Percentiles rank a stretch among this genome's conserved stretches.
Evolutionary conservation across 2,888 invertebrate genomes (phyloP).

Genomic region (Orchestes rusci): DNA sequence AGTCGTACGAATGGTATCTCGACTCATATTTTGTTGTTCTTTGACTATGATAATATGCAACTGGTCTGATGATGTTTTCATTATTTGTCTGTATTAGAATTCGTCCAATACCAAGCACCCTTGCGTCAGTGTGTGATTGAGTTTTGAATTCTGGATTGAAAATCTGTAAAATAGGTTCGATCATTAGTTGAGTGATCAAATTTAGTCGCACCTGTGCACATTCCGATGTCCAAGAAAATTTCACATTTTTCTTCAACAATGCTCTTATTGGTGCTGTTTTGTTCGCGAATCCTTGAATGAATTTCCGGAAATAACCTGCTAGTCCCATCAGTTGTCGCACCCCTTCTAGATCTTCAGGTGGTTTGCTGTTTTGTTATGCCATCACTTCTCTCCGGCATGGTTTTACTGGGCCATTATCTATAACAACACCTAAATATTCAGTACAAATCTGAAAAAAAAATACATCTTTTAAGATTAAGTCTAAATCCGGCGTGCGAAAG

Average conservation of each 20-base stretch:
- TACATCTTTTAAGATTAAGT: constrained; percentile 2
- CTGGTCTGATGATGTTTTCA: constrained; percentile 2
- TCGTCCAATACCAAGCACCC: constrained; percentile 12
- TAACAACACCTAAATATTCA: constrained; percentile 21
- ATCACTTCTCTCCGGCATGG: constrained; percentile 12
- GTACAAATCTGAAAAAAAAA: constrained; percentile 11
- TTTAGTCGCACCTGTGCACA: constrained; percentile 11
- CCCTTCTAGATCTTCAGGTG: constrained; percentile 15
- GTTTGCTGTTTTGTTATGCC: constrained; percentile 10
- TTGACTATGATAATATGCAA: constrained; percentile 18
- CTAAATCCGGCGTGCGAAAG: constrained; percentile 5
- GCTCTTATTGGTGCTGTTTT: constrained; percentile 16
- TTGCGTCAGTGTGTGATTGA: constrained; percentile 17
- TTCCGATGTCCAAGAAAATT: constrained; percentile 13
- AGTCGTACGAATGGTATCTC: constrained; percentile 19
- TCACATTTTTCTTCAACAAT: constrained; percentile 12
- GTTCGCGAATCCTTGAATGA: constrained; percentile 11
- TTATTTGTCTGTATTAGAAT: constrained; percentile 6
- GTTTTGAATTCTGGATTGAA: constrained; percentile 11
- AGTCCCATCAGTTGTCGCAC: constrained; percentile 20
- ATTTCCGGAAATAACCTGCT: constrained; percentile 19
- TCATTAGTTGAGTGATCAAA: constrained; percentile 15
- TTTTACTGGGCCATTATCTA: constrained; percentile 13
- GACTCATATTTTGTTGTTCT: constrained; percentile 18
- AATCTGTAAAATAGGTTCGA: constrained; percentile 15